Percentiles rank a stretch among this genome's conserved stretches.
Evolutionary conservation across 2,797 vertebrate genomes (phyloP).

Genomic region (Euphonia xanthogaster): DNA sequence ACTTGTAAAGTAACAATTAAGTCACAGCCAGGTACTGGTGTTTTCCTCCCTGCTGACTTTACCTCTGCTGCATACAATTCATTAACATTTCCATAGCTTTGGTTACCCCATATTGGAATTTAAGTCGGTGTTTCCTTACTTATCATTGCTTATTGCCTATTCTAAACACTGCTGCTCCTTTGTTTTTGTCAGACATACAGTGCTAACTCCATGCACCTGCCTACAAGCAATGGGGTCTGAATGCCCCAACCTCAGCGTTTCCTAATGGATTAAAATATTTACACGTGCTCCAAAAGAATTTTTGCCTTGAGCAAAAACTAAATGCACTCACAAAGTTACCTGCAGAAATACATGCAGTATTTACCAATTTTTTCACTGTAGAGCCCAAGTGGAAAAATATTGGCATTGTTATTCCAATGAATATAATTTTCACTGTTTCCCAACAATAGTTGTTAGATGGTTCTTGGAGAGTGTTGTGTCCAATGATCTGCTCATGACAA

Average conservation of each 20-base stretch:
- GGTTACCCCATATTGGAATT: conserved; percentile 9
- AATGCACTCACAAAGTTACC: not conserved
- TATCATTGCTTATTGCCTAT: not conserved
- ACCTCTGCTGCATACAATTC: conserved; percentile 28
- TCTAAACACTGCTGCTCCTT: not conserved
- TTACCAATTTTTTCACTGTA: not conserved
- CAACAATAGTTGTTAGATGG: not conserved
- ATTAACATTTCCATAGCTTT: conserved; percentile 57
- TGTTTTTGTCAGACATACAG: not conserved
- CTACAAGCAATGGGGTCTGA: not conserved
- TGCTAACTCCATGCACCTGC: not conserved
- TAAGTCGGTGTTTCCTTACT: not conserved
- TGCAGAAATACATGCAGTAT: not conserved
- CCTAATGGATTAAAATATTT: not conserved
- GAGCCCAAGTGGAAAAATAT: not conserved
- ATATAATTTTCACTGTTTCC: not conserved
- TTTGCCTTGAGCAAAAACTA: not conserved
- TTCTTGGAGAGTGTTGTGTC: not conserved
- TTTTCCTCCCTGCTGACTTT: conserved; percentile 53
- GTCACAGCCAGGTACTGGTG: conserved; percentile 56
- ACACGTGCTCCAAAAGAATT: not conserved
- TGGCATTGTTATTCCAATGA: not conserved
- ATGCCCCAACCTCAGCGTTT: not conserved
- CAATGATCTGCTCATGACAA: rapidly evolving
- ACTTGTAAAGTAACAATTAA: conserved; percentile 57